A percentile compares a stretch with the other conserved stretches of the same genome.
phyloP scores from a whole-genome alignment of 2,113 vertebrate genomes.

The Orthonyx spaldingii region DNA sequence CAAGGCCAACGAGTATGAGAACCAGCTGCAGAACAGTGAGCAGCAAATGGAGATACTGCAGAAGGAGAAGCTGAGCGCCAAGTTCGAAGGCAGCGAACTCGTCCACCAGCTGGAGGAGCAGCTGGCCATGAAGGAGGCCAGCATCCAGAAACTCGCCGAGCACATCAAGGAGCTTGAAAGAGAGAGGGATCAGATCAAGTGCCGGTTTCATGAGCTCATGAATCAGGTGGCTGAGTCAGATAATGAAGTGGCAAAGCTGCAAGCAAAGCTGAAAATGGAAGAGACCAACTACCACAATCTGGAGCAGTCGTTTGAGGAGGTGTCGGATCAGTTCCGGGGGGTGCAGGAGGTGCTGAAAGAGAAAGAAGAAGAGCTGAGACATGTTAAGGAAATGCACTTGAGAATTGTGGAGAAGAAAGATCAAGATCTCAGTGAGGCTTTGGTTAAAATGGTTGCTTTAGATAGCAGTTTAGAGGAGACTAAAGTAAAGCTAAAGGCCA shows the following conservation, averaged over 20 bases:
- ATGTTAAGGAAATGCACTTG: slow-evolving; percentile 83
- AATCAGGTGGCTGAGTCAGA: slow-evolving; percentile 83
- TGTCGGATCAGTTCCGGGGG: slow-evolving; percentile 81
- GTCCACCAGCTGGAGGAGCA: slow-evolving; percentile 85
- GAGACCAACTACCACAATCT: slow-evolving; percentile 83
- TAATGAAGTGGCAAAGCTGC: slow-evolving; percentile 81
- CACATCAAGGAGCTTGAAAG: slow-evolving; percentile 81
- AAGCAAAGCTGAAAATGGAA: slow-evolving; percentile 75
- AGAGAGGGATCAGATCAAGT: slow-evolving; percentile 82
- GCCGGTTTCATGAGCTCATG: slow-evolving; percentile 86
- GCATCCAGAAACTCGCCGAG: slow-evolving; percentile 80
- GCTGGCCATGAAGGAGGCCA: slow-evolving; percentile 74
- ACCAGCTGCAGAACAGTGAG: slow-evolving; percentile 78
- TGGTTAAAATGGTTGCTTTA: slow-evolving; percentile 84
- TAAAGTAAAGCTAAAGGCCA: slow-evolving; percentile 80
- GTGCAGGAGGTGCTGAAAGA: slow-evolving; percentile 80
- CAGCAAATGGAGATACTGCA: slow-evolving; percentile 85
- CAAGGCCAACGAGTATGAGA: slow-evolving; percentile 77
- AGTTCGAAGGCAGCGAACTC: slow-evolving; percentile 75
- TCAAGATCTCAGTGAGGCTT: slow-evolving; percentile 84
- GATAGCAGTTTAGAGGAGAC: slow-evolving; percentile 88
- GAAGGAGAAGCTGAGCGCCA: slow-evolving; percentile 76
- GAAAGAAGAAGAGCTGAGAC: slow-evolving; percentile 86
- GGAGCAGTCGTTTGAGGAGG: slow-evolving; percentile 81
- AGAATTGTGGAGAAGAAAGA: slow-evolving; percentile 84